Evolutionary conservation across 2,113 vertebrate species (phyloP).

Genomic region (Recurvirostra avosetta): DNA sequence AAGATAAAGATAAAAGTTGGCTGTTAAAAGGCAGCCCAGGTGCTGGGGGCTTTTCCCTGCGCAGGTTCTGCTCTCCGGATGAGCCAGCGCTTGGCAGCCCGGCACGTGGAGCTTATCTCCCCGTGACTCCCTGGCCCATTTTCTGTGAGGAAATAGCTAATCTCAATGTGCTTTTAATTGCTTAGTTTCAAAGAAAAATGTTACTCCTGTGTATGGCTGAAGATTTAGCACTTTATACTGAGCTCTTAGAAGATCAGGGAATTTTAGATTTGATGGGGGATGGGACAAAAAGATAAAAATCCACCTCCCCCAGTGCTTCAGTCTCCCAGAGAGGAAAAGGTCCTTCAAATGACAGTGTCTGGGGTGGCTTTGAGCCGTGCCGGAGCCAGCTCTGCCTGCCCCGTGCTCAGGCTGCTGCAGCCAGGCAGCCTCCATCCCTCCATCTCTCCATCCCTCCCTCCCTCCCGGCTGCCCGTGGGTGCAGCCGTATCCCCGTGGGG

Average conservation of each 20-base stretch:
- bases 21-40: not conserved
- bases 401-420: not conserved
- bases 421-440: not conserved
- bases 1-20: not conserved
- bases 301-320: not conserved
- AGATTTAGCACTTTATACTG: not conserved
- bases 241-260: not conserved
- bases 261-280: not conserved
- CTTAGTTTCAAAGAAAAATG: constrained; percentile 37
- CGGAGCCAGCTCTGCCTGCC: not conserved
- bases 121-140: not conserved
- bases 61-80: not conserved
- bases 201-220: not conserved
- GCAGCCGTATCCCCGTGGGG: not conserved
- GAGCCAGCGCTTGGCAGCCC: not conserved
- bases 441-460: too few relatives aligned
- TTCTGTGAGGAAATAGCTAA: not conserved
- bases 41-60: not conserved
- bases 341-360: not conserved
- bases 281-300: not conserved
- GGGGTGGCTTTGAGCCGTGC: not conserved
- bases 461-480: not conserved
- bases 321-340: not conserved
- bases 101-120: not conserved
- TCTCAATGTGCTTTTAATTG: not conserved